These are phyloP conservation scores for Tetrapedia diversipes DNA, from an alignment of 2,888 invertebrate species.

Conservation along the genomic window DNA sequence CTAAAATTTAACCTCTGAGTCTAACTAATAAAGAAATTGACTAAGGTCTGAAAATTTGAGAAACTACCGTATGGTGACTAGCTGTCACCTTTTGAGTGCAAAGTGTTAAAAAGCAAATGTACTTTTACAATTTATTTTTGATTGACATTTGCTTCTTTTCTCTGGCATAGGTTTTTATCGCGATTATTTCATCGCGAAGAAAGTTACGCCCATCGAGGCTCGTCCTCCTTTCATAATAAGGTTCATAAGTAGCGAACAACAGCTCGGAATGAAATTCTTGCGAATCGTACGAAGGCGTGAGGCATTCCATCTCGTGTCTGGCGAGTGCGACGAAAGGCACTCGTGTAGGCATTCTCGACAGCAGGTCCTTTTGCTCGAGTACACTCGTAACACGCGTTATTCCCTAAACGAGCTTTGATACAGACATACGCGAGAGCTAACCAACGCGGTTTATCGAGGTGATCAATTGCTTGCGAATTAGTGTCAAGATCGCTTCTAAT, in stretches of 20 bases:
- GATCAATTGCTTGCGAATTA: constrained; percentile 62
- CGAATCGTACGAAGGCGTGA: constrained; percentile 66
- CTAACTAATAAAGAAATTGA: too few species aligned
- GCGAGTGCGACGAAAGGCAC: constrained; percentile 45
- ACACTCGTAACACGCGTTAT: constrained; percentile 13
- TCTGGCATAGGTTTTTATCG: background rate
- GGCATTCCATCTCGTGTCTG: constrained; percentile 59
- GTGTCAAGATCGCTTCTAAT: constrained; percentile 60
- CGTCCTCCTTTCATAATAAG: constrained; percentile 29
- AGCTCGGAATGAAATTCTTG: constrained; percentile 57
- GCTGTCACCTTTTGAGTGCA: too few species aligned
- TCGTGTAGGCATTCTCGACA: constrained; percentile 40
- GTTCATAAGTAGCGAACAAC: constrained; percentile 33
- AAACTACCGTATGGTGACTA: too few species aligned
- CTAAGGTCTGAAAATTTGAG: too few species aligned
- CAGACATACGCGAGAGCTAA: background rate
- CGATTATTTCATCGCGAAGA: background rate
- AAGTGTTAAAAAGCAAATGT: too few species aligned
- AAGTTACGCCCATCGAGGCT: background rate
- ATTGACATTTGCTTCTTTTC: too few species aligned
- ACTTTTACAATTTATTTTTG: too few species aligned
- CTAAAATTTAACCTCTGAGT: too few species aligned
- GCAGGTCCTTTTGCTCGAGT: constrained; percentile 1
- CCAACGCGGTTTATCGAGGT: constrained; percentile 27
- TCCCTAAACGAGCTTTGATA: constrained; percentile 16